phyloP scores from a whole-genome alignment of 2,888 invertebrate species.

The Scaptomyza cyrtandrae region DNA sequence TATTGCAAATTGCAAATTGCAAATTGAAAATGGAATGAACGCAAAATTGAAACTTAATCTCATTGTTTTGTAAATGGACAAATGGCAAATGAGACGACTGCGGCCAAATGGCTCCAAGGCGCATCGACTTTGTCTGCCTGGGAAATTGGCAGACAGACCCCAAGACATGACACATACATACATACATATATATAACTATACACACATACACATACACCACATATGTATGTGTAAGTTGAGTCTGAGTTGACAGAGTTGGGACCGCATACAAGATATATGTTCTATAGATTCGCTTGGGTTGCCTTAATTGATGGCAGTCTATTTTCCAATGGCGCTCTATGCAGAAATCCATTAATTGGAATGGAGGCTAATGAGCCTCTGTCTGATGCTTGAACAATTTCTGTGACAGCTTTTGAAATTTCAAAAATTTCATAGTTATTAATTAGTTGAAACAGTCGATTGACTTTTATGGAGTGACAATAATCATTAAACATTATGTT shows the following conservation, averaged over 20 bases:
- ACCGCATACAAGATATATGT: constrained; percentile 15
- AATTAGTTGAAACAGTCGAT: constrained; percentile 32
- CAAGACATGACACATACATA: constrained; percentile 32
- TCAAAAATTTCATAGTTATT: constrained; percentile 36
- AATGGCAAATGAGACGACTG: constrained; percentile 25
- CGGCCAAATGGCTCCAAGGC: constrained; percentile 45
- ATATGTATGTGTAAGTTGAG: constrained; percentile 17
- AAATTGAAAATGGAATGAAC: constrained; percentile 64
- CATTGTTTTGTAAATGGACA: constrained; percentile 53
- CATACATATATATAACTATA: constrained; percentile 10
- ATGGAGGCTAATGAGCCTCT: constrained; percentile 55
- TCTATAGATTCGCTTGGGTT: constrained; percentile 49
- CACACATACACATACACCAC: neutral
- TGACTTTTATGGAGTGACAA: constrained; percentile 23
- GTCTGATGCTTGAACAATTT: constrained; percentile 39
- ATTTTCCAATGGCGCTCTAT: constrained; percentile 36
- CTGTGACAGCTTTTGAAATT: constrained; percentile 38
- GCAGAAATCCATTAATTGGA: constrained; percentile 49
- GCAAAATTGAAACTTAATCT: constrained; percentile 71
- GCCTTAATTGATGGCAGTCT: constrained; percentile 63
- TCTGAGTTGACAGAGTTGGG: constrained; percentile 26
- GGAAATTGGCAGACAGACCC: constrained; percentile 42
- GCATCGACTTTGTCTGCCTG: constrained; percentile 21
- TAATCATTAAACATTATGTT: constrained; percentile 18
- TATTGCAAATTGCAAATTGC: constrained; percentile 32